Evolutionary conservation across 2,797 vertebrate genomes (phyloP), one percentile per base, ranked within the genome.

Genomic region (Malacoraja senta): DNA sequence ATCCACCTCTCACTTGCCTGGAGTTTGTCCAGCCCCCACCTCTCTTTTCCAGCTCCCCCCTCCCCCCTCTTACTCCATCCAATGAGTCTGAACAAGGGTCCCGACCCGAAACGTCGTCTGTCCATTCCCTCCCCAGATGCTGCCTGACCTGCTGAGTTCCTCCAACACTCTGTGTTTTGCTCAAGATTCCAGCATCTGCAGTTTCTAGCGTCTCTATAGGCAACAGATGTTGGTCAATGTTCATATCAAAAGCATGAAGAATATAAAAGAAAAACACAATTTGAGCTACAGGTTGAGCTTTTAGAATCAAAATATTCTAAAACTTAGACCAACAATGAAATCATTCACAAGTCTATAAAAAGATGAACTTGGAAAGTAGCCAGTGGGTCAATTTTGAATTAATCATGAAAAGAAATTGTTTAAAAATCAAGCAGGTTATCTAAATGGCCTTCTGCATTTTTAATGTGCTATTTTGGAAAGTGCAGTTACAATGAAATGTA

Each of bases 311-410:
- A 74, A 74, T 24, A 8, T 44, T 74, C 21, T 24, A 26, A 21
- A 24, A n/a, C 78, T 35, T 13, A 53, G 79, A 3, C 44, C 17
- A 24, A 26, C 26, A 44, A 26, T 83, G 80, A 58, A 26, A 71
- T 91, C 88, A 91, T 44, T 38, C 2, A 72, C 38, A 74, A 91
- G 90, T 91, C 90, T 13, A 61, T 26, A 38, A 91, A 86, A n/a
- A 38, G 68, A 72, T 68, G 35, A 74, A 53, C 12, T 71, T 91
- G 90, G 90, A 44, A 91, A 74, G 10, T 8, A 72, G 68, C 68
- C 90, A 91, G 53, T 53, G 71, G 68, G 90, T 71, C 90, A 72
- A 91, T 91, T 91, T 91, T 91, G 71, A 74, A 91, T 91, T 74
- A 74, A 74, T 91, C 90, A 91, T 91, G 72, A 91, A 29, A 91